Conservation (phyloP, 2,888 invertebrate genomes). For the Xiphydria camelus region DNA sequence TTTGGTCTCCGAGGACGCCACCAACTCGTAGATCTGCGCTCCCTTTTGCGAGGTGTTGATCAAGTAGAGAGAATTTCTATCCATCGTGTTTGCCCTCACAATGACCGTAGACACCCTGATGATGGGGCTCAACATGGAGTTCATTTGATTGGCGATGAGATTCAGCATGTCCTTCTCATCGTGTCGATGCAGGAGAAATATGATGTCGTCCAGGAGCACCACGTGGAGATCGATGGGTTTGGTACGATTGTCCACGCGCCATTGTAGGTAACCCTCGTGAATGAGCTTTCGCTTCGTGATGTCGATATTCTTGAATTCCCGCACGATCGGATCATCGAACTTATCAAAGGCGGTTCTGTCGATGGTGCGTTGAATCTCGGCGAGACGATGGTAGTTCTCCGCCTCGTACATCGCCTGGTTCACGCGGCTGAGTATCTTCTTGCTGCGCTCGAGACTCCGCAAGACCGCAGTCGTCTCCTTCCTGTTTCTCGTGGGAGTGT, state of each 20-base stretch:
- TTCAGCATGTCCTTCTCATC: constrained; percentile 80
- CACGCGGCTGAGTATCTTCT: constrained; percentile 78
- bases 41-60: constrained; percentile 75
- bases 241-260: constrained; percentile 74
- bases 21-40: constrained; percentile 83
- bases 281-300: constrained; percentile 78
- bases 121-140: constrained; percentile 74
- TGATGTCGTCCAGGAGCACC: constrained; percentile 79
- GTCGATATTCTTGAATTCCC: constrained; percentile 76
- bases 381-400: constrained; percentile 75
- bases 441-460: constrained; percentile 75
- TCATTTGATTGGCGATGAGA: constrained; percentile 59
- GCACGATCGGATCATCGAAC: constrained; percentile 63
- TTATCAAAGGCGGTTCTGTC: constrained; percentile 73
- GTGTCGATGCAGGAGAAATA: constrained; percentile 82
- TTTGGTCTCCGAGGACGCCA: constrained; percentile 77
- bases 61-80: constrained; percentile 82
- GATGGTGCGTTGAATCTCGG: constrained; percentile 75
- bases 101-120: constrained; percentile 79
- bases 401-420: constrained; percentile 84
- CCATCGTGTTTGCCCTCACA: constrained; percentile 82
- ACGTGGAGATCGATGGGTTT: constrained; percentile 77
- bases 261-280: constrained; percentile 80
- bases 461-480: constrained; percentile 66
- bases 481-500: constrained; percentile 61